A percentile compares a stretch with the other conserved stretches of the same genome.
phyloP scores from a whole-genome alignment of 1,140 invertebrate species.

The Zophobas atratus region DNA sequence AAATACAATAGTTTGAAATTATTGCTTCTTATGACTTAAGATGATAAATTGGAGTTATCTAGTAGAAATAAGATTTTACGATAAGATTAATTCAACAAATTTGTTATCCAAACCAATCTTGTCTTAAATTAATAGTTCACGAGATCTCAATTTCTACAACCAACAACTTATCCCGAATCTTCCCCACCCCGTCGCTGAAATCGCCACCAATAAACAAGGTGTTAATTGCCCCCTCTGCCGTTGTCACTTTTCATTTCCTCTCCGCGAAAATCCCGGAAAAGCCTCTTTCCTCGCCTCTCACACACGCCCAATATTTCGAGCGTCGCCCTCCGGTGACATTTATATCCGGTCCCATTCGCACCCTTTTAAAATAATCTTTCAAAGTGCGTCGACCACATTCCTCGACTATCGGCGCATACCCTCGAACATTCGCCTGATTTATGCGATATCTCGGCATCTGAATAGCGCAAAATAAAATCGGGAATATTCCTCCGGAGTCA shows the following conservation, averaged over 20 bases:
- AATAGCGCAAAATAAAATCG: conserved; percentile 49
- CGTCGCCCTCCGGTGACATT: conserved; percentile 32
- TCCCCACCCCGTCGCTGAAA: neutral
- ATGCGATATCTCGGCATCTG: conserved; percentile 53
- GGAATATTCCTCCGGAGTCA: conserved; percentile 56
- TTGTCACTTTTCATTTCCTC: conserved; percentile 20
- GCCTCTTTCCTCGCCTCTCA: neutral
- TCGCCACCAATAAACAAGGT: conserved; percentile 11
- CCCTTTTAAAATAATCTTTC: conserved; percentile 44
- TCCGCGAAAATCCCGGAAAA: neutral
- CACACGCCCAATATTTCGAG: neutral
- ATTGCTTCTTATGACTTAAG: too few relatives aligned
- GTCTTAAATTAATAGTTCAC: too few relatives aligned
- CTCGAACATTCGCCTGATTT: conserved; percentile 48
- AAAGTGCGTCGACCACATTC: conserved; percentile 27
- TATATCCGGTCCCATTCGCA: conserved; percentile 39
- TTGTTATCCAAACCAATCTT: too few relatives aligned
- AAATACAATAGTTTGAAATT: too few relatives aligned
- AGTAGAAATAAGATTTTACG: too few relatives aligned
- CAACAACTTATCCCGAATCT: too few relatives aligned
- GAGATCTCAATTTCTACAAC: too few relatives aligned
- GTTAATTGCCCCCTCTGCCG: conserved; percentile 5
- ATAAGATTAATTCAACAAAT: too few relatives aligned
- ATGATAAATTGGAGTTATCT: too few relatives aligned
- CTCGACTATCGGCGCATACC: conserved; percentile 3